A percentile compares a stretch with the other conserved stretches of the same genome.
Conservation (phyloP, 2,888 invertebrate species). For the Pyrgus malvae region DNA sequence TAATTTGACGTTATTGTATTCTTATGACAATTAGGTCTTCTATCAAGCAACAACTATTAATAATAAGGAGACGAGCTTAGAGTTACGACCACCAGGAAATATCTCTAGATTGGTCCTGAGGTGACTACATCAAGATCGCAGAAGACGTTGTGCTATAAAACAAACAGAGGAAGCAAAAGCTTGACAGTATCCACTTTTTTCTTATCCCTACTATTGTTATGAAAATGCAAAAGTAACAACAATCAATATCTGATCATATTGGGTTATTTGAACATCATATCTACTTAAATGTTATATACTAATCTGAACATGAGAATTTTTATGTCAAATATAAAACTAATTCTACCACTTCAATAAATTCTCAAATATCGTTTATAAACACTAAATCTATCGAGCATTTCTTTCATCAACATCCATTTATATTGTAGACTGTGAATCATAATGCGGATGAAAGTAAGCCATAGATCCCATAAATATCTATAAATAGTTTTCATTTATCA, state of each 20-base stretch:
- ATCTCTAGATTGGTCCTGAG: conserved; percentile 37
- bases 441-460: conserved; percentile 44
- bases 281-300: conserved; percentile 34
- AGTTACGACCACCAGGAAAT: not conserved
- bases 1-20: too few species aligned
- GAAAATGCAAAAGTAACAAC: conserved; percentile 41
- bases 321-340: conserved; percentile 59
- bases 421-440: not conserved
- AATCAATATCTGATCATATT: conserved; percentile 33
- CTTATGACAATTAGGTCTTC: too few species aligned
- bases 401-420: conserved; percentile 47
- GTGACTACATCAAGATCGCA: conserved; percentile 35
- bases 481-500: conserved; percentile 43
- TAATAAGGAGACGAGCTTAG: conserved; percentile 7
- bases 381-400: conserved; percentile 48
- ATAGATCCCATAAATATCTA: conserved; percentile 49
- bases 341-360: conserved; percentile 44
- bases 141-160: conserved; percentile 27
- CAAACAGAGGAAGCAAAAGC: conserved; percentile 13
- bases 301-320: conserved; percentile 47
- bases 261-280: conserved; percentile 7
- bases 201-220: conserved; percentile 31
- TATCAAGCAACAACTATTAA: too few species aligned
- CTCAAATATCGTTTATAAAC: conserved; percentile 41
- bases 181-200: conserved; percentile 23